These are phyloP conservation scores for Rhagophthalmus giganteus DNA, from an alignment of 2,888 invertebrate species.

Conservation along the genomic window DNA sequence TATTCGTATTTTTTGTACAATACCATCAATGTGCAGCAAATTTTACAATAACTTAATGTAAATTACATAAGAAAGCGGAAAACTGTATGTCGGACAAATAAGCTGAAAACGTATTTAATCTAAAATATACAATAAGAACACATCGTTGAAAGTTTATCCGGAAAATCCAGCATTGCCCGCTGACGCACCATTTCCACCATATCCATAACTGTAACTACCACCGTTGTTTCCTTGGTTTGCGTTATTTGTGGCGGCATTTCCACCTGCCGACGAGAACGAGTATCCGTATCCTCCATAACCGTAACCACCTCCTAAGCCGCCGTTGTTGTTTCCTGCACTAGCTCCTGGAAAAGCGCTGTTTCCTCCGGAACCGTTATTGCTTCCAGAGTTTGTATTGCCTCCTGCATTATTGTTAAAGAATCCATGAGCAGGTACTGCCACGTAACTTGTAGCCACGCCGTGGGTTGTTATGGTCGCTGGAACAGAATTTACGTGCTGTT, in stretches of 20 bases:
- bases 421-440: constrained; percentile 18
- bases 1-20: constrained; percentile 23
- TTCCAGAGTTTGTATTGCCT: constrained; percentile 6
- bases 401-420: constrained; percentile 8
- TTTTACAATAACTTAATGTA: constrained; percentile 7
- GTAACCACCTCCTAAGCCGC: constrained; percentile 6
- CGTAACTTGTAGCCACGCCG: constrained; percentile 19
- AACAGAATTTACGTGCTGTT: constrained; percentile 25
- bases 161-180: constrained; percentile 1
- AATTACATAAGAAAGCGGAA: constrained; percentile 3
- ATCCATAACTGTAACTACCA: constrained; percentile 13
- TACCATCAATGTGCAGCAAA: constrained; percentile 26
- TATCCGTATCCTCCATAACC: constrained; percentile 23
- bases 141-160: constrained; percentile 1
- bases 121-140: constrained; percentile 12
- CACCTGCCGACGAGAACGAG: constrained; percentile 15
- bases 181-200: neutral
- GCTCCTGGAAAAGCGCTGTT: constrained; percentile 11
- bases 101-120: constrained; percentile 1
- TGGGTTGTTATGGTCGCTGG: constrained; percentile 26
- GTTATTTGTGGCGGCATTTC: constrained; percentile 8
- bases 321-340: constrained; percentile 10
- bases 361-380: constrained; percentile 10
- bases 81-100: no score
- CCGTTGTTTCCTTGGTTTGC: constrained; percentile 20